Evolutionary conservation across 2,888 invertebrate genomes (phyloP).

Genomic region (Thera obeliscata): DNA sequence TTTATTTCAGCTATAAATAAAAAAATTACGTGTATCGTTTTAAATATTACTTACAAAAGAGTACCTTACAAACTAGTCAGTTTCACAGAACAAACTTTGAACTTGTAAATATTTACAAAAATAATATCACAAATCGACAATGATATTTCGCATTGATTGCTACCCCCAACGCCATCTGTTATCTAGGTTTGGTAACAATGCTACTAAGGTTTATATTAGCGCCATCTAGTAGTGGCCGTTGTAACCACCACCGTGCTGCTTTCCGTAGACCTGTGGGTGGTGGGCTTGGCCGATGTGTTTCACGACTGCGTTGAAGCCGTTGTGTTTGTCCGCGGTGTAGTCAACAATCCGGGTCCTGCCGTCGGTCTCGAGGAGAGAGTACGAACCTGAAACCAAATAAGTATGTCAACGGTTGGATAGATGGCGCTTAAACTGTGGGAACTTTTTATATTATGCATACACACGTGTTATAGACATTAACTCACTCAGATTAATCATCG

Average conservation of each 20-base stretch:
- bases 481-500: too few species aligned
- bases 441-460: too few species aligned
- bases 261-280: conserved; percentile 74
- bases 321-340: conserved; percentile 79
- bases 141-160: conserved; percentile 38
- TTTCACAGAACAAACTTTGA: conserved; percentile 38
- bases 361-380: conserved; percentile 79
- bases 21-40: conserved; percentile 44
- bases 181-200: conserved; percentile 39
- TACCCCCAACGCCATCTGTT: conserved; percentile 56
- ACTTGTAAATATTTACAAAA: conserved; percentile 19
- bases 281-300: conserved; percentile 78
- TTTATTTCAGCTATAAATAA: conserved; percentile 47
- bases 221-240: conserved; percentile 75
- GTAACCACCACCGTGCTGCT: conserved; percentile 60
- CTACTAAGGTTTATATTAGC: conserved; percentile 31
- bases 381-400: conserved; percentile 65
- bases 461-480: too few species aligned
- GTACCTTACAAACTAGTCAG: conserved; percentile 48
- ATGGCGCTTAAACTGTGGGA: conserved; percentile 20
- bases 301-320: conserved; percentile 81
- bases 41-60: conserved; percentile 18
- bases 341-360: conserved; percentile 81
- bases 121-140: conserved; percentile 64
- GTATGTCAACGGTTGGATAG: conserved; percentile 18